Evolutionary conservation across 1,140 invertebrate genomes (phyloP), one percentile per base, ranked within the genome.

Genomic region (Drosophila serrata): DNA sequence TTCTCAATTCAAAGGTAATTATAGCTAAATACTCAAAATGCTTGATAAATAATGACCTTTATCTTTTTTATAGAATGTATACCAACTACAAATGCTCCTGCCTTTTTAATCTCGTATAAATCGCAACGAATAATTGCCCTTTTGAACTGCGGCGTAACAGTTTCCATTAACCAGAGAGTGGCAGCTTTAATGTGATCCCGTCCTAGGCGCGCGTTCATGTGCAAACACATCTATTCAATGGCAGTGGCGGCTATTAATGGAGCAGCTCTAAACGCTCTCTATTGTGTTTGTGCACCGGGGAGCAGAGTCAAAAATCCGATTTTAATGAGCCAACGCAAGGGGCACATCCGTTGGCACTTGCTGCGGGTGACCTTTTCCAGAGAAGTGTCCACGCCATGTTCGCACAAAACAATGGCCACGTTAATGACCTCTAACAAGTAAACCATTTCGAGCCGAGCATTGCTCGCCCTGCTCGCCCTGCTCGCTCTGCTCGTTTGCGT

Each of bases 401-500:
- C 59, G 61, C 39, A 13, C 37, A n/a, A 45, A 90, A 90, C 85
- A 90, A 90, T 90, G 64, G 70, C 49, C 57, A 79, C 85, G 85
- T 90, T 90, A 90, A 90, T 90, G 85, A 90, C 85, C 85, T 90
- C 67, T 90, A 90, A 90, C 86, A 90, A 90, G 85, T 87, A 81
- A 82, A 85, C 72, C 85, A 80, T 90, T 86, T 51, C 43, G 33
- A 33, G 59, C 63, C 55, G 49, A 19, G 3, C 46, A 8, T 29
- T 22, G 49, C 13, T 35, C 49, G 27, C 61, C 37, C 51, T 22
- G 48, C 42, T 42, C 70, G 3, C 46, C 4, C 49, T 22, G 49
- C 13, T 42, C 70, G 3, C 46, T 3, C 49, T 22, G 49, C 13
- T 42, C 70, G 57, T 74, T 86, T 79, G 35, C 63, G 39, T 65